Percentiles rank a stretch among this genome's conserved stretches.
These are phyloP conservation scores for Noctua pronuba DNA, from an alignment of 2,888 invertebrate genomes.

Conservation along the genomic window DNA sequence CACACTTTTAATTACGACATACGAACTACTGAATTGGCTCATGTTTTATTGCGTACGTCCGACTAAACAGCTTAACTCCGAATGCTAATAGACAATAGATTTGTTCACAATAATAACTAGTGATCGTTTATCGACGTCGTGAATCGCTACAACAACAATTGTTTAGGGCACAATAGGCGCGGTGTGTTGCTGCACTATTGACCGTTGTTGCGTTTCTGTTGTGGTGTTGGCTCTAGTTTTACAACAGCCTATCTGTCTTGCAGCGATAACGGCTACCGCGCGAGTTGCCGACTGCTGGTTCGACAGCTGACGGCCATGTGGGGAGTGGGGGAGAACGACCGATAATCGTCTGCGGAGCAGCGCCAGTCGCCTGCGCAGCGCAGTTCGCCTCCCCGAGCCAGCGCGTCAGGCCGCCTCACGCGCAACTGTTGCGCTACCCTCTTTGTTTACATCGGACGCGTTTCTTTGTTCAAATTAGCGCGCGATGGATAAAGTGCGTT, in stretches of 20 bases:
- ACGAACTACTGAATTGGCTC: neutral
- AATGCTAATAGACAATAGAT: conserved; percentile 30
- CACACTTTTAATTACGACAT: conserved; percentile 8
- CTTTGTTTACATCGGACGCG: conserved; percentile 83
- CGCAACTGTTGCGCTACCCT: conserved; percentile 60
- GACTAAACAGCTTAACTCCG: neutral
- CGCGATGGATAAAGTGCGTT: conserved; percentile 76
- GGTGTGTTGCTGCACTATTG: conserved; percentile 33
- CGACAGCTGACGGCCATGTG: conserved; percentile 72
- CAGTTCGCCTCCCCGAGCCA: conserved; percentile 69
- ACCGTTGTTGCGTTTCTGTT: conserved; percentile 34
- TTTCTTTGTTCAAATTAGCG: conserved; percentile 78
- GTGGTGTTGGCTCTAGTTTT: conserved; percentile 25
- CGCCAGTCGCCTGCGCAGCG: conserved; percentile 64
- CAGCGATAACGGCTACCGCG: conserved; percentile 58
- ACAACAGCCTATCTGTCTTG: conserved; percentile 42
- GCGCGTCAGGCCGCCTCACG: conserved; percentile 72
- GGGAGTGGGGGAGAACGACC: conserved; percentile 83
- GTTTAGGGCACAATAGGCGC: conserved; percentile 32
- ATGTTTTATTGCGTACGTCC: conserved; percentile 8
- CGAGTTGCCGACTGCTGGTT: conserved; percentile 37
- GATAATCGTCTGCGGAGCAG: conserved; percentile 75
- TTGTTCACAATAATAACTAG: conserved; percentile 18
- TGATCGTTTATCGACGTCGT: conserved; percentile 22
- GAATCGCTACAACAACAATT: conserved; percentile 25